Percentiles rank a stretch among this genome's conserved stretches.
phyloP scores from a whole-genome alignment of 2,797 vertebrate species.

The Tachyglossus aculeatus region DNA sequence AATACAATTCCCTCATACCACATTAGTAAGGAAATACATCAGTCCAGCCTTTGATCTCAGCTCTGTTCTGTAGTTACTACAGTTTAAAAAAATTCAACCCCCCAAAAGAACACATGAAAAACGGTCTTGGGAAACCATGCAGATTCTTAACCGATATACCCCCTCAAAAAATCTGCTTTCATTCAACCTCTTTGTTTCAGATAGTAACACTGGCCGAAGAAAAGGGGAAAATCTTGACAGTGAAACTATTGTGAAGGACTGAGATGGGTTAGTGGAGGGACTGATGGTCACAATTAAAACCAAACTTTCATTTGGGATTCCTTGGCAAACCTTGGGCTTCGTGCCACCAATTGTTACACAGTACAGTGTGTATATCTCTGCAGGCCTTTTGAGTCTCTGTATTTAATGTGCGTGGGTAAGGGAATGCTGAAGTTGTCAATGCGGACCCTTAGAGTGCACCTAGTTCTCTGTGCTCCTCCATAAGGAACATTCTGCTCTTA shows the following conservation, averaged over 20 bases:
- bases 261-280: accelerated
- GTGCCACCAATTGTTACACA: too few relatives aligned
- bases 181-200: neutral
- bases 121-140: neutral
- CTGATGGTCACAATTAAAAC: neutral
- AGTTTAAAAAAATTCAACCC: neutral
- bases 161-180: neutral
- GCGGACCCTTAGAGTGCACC: too few relatives aligned
- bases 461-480: too few relatives aligned
- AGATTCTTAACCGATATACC: neutral
- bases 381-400: too few relatives aligned
- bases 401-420: too few relatives aligned
- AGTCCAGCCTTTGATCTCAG: neutral
- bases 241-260: accelerated
- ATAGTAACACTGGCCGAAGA: neutral
- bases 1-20: neutral
- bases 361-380: too few relatives aligned
- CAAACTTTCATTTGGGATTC: neutral
- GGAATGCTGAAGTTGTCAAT: too few relatives aligned
- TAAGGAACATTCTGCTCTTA: too few relatives aligned
- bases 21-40: neutral
- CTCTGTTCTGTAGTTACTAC: neutral
- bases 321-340: too few relatives aligned
- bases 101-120: too few relatives aligned
- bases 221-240: accelerated